Evolutionary conservation across 2,888 invertebrate species (phyloP).

Genomic region (Drosophila mettleri): DNA sequence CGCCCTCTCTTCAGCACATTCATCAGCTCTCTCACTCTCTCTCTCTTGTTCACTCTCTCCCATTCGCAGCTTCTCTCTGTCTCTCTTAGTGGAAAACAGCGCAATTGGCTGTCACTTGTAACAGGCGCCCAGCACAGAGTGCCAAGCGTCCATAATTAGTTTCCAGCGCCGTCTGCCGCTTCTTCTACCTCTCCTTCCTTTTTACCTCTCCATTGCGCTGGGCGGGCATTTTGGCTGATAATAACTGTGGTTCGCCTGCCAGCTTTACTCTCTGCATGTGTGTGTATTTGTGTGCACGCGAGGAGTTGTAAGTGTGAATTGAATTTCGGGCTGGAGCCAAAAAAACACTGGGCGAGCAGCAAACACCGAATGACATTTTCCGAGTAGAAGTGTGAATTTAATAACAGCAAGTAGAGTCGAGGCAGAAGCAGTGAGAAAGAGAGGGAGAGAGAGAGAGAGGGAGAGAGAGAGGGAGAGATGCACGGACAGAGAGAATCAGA

Average conservation of each 20-base stretch:
- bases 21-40: neutral
- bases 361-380: slow-evolving; percentile 37
- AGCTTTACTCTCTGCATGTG: slow-evolving; percentile 6
- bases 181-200: neutral
- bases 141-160: slow-evolving; percentile 75
- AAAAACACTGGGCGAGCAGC: slow-evolving; percentile 61
- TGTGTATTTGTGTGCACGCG: slow-evolving; percentile 30
- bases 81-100: slow-evolving; percentile 46
- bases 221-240: slow-evolving; percentile 25
- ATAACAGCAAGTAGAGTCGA: slow-evolving; percentile 3
- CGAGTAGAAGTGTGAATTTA: slow-evolving; percentile 27
- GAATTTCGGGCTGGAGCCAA: slow-evolving; percentile 60
- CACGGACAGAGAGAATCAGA: neutral
- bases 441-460: neutral
- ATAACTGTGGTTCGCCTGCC: slow-evolving; percentile 51
- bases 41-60: slow-evolving; percentile 9
- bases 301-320: slow-evolving; percentile 62
- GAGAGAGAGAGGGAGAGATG: neutral
- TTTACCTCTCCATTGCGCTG: neutral
- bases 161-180: slow-evolving; percentile 51
- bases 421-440: neutral
- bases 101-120: slow-evolving; percentile 71
- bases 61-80: slow-evolving; percentile 31
- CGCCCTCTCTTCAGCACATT: slow-evolving; percentile 1
- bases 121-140: slow-evolving; percentile 67